These are phyloP conservation scores for Eudemis profundana DNA, from an alignment of 2,888 invertebrate species.

Conservation along the genomic window DNA sequence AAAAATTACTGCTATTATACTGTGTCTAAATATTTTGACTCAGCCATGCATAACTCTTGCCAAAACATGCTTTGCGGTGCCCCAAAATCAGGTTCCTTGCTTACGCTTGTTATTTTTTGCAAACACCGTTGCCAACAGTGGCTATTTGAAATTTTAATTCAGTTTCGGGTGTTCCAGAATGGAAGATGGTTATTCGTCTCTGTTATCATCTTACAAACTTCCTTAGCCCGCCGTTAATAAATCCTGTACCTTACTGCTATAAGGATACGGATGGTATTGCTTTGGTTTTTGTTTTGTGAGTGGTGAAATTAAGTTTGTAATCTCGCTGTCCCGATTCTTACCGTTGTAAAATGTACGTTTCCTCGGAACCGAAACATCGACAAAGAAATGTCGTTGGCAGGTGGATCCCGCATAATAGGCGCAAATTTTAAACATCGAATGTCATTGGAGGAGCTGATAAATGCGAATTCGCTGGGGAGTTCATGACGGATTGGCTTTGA, in stretches of 20 bases:
- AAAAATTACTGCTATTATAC: too few relatives aligned
- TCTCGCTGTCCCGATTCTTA: slow-evolving; percentile 65
- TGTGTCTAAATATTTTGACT: not conserved
- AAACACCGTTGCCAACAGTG: slow-evolving; percentile 68
- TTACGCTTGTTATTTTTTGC: slow-evolving; percentile 57
- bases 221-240: slow-evolving; percentile 5
- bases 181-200: slow-evolving; percentile 75
- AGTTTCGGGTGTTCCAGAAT: slow-evolving; percentile 74
- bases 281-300: slow-evolving; percentile 21
- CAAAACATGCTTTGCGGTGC: too few relatives aligned
- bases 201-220: slow-evolving; percentile 62
- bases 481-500: not conserved
- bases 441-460: slow-evolving; percentile 1
- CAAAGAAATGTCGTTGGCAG: slow-evolving; percentile 77
- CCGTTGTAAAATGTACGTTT: slow-evolving; percentile 72
- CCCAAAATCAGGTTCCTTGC: slow-evolving; percentile 66
- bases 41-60: too few relatives aligned
- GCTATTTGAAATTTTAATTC: slow-evolving; percentile 81
- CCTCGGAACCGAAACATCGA: slow-evolving; percentile 64
- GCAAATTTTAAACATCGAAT: slow-evolving; percentile 59
- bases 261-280: not conserved
- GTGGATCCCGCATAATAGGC: slow-evolving; percentile 76
- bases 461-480: slow-evolving; percentile 5
- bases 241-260: slow-evolving; percentile 28
- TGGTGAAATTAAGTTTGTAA: slow-evolving; percentile 50